Evolutionary conservation across 2,113 vertebrate genomes (phyloP), one percentile per base, ranked within the genome.

Genomic region (Dissostichus mawsoni): DNA sequence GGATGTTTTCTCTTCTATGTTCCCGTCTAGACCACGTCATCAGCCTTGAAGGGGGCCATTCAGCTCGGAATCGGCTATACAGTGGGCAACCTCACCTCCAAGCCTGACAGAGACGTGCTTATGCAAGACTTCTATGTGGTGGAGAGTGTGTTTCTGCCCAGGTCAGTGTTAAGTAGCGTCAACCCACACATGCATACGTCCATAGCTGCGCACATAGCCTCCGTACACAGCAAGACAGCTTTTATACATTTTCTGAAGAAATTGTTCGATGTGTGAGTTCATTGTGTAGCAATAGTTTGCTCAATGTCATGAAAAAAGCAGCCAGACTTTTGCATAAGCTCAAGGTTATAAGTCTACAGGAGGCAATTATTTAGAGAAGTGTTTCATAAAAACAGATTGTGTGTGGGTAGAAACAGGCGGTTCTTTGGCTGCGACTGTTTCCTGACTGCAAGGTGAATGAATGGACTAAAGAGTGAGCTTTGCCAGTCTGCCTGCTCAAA

Each of bases 111-210:
- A 94, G 98, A 99, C 88, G 98, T 99, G 78, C 98, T 99, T 89
- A 99, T 99, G 98, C 98, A 99, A 94, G 98, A 99, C 82, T 99
- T 99, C 91, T 99, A 99, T 48, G 97, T 99, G 83, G 98, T 99
- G 90, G 98, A 99, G 95, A 99, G 98, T 57, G 98, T 99, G 51
- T 99, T 98, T 90, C 94, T 99, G 73, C 98, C 98, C 41, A 99
- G 98, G 98, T 99, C 94, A 78, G 88, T 86, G 52, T n/a, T 48
- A 4, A 3, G 5, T 20, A 29, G 13, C 8, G 16, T 65, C 50
- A 62, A 13, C 36, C n/a, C 41, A 44, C 45, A 68, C 65, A 44
- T 29, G 68, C 56, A 23, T 64, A 65, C 16, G 1, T 36, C 58
- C 50, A 47, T 17, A n/a, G 51, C 25, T 41, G 57, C 3, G 1